Percentiles rank a stretch among this genome's conserved stretches.
Evolutionary conservation across 2,797 vertebrate species (phyloP).

Genomic region (Hemibagrus guttatus): DNA sequence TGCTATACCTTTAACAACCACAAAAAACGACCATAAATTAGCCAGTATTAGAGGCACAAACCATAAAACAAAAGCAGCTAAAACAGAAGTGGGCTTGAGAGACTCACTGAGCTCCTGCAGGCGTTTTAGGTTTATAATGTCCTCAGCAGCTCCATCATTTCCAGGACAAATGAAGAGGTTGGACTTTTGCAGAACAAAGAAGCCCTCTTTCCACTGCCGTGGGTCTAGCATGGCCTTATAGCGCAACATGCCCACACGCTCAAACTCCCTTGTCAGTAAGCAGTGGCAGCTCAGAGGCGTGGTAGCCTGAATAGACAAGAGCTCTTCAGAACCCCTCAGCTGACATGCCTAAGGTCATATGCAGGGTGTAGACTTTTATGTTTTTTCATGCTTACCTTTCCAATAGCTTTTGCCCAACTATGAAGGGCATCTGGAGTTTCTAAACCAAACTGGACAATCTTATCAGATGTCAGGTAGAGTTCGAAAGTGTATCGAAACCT

Average conservation of each 20-base stretch:
- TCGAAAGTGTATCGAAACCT: constrained; percentile 93
- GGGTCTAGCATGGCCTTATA: constrained; percentile 91
- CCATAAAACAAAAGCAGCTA: background rate
- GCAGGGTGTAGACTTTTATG: background rate
- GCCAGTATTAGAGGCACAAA: background rate
- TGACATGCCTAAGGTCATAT: background rate
- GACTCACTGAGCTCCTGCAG: constrained; percentile 96
- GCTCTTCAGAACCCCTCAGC: background rate
- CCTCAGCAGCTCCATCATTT: constrained; percentile 84
- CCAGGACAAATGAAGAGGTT: constrained; percentile 92
- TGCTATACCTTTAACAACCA: constrained; percentile 74
- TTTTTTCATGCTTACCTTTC: constrained; percentile 72
- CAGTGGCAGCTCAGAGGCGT: constrained; percentile 92
- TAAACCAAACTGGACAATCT: constrained; percentile 86
- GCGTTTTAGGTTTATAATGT: constrained; percentile 91
- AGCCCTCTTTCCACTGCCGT: constrained; percentile 88
- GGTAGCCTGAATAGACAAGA: constrained; percentile 69
- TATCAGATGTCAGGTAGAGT: constrained; percentile 84
- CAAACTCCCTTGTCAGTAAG: constrained; percentile 87
- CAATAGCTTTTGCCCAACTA: constrained; percentile 86
- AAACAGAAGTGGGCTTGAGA: background rate
- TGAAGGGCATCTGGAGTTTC: constrained; percentile 84
- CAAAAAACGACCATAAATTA: constrained; percentile 9
- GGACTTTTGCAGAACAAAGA: constrained; percentile 92
- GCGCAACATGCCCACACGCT: constrained; percentile 85